A percentile compares a stretch with the other conserved stretches of the same genome.
Conservation (phyloP, 2,888 invertebrate species). For the Ormyrus rosae region DNA sequence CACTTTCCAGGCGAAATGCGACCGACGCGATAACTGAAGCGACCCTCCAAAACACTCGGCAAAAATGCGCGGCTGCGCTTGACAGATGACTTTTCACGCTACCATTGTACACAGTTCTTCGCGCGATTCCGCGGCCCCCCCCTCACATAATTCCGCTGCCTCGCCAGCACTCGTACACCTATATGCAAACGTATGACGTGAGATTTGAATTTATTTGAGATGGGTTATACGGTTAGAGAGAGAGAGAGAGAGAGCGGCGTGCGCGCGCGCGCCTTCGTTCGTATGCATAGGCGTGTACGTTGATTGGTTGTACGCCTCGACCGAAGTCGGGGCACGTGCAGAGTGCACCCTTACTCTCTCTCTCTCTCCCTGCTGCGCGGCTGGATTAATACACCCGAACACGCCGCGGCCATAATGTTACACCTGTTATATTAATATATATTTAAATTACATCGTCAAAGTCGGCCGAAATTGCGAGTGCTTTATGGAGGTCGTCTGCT, state of each 20-base stretch:
- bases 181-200: slow-evolving; percentile 38
- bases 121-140: no score
- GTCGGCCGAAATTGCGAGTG: slow-evolving; percentile 63
- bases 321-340: slow-evolving; percentile 60
- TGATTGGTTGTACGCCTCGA: slow-evolving; percentile 66
- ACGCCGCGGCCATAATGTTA: slow-evolving; percentile 55
- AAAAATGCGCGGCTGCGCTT: slow-evolving; percentile 3
- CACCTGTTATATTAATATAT: slow-evolving; percentile 70
- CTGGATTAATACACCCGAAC: slow-evolving; percentile 42
- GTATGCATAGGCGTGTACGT: slow-evolving; percentile 65
- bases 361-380: not conserved
- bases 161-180: not conserved
- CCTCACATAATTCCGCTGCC: not conserved
- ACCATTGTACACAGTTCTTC: no score
- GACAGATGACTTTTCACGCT: slow-evolving; percentile 28
- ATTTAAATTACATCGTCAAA: slow-evolving; percentile 71
- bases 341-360: slow-evolving; percentile 17
- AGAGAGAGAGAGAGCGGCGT: slow-evolving; percentile 12
- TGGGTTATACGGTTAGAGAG: slow-evolving; percentile 34
- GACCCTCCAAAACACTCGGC: not conserved
- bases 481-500: slow-evolving; percentile 16
- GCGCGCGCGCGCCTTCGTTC: slow-evolving; percentile 59
- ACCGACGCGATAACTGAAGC: not conserved
- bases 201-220: slow-evolving; percentile 62
- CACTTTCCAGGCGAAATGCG: not conserved